Conservation (phyloP, 2,888 invertebrate species). For the Automeris io region DNA sequence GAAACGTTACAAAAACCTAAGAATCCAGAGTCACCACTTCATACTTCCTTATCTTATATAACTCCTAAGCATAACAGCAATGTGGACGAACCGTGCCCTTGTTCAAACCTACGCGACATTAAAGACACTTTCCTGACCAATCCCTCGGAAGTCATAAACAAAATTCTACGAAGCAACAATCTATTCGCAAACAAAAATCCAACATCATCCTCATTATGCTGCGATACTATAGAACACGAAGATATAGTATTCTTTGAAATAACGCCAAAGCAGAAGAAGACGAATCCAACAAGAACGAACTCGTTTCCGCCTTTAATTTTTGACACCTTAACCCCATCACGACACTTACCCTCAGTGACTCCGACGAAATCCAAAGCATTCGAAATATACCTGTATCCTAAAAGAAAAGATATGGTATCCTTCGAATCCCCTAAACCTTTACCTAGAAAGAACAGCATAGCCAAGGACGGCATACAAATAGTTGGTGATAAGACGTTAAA, state of each 20-base stretch:
- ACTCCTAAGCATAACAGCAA: slow-evolving; percentile 22
- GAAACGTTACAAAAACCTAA: slow-evolving; percentile 13
- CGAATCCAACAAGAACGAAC: slow-evolving; percentile 12
- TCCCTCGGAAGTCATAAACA: slow-evolving; percentile 45
- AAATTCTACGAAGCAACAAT: slow-evolving; percentile 45
- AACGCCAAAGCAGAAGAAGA: slow-evolving; percentile 26
- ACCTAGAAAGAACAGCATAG: slow-evolving; percentile 23
- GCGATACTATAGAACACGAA: slow-evolving; percentile 59
- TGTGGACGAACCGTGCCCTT: slow-evolving; percentile 44
- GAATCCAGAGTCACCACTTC: slow-evolving; percentile 11
- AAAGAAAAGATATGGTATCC: slow-evolving; percentile 32
- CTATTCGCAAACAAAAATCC: slow-evolving; percentile 44
- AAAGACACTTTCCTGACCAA: slow-evolving; percentile 31
- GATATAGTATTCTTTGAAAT: slow-evolving; percentile 48
- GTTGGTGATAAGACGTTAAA: slow-evolving; percentile 47
- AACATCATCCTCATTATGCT: slow-evolving; percentile 40
- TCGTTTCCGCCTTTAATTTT: slow-evolving; percentile 33
- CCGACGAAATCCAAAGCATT: slow-evolving; percentile 39
- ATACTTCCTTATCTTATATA: background rate
- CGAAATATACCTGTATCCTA: slow-evolving; percentile 56
- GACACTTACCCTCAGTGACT: slow-evolving; percentile 23
- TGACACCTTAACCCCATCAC: slow-evolving; percentile 29
- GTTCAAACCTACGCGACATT: slow-evolving; percentile 31
- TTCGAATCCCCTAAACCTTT: slow-evolving; percentile 19
- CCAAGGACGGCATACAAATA: slow-evolving; percentile 36